phyloP scores from a whole-genome alignment of 2,888 invertebrate genomes.

The Chalcosyrphus nemorum region DNA sequence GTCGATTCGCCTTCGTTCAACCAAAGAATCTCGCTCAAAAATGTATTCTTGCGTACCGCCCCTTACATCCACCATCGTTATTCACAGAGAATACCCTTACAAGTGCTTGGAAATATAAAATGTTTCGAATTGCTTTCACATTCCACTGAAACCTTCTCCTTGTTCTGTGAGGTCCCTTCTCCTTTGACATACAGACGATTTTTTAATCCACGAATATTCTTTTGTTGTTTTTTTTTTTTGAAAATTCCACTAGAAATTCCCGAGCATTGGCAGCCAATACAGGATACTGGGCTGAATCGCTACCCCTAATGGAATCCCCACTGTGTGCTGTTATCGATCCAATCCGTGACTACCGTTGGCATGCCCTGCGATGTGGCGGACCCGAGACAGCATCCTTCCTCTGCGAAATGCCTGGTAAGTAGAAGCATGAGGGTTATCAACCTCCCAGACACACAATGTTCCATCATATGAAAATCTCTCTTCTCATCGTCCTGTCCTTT shows the following conservation, averaged over 20 bases:
- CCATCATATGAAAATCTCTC: background rate
- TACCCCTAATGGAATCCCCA: slow-evolving; percentile 85
- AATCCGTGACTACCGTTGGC: slow-evolving; percentile 90
- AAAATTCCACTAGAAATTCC: slow-evolving; percentile 77
- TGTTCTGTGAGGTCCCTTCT: too few relatives aligned
- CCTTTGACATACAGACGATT: background rate
- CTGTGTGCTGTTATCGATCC: slow-evolving; percentile 90
- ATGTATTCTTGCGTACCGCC: too few relatives aligned
- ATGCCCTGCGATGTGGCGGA: slow-evolving; percentile 88
- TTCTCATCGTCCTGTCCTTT: slow-evolving; percentile 10
- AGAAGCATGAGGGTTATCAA: slow-evolving; percentile 1
- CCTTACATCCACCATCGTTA: too few relatives aligned
- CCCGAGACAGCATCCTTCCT: slow-evolving; percentile 90
- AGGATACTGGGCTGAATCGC: slow-evolving; percentile 88
- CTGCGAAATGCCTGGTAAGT: slow-evolving; percentile 89
- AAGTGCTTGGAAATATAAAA: too few relatives aligned
- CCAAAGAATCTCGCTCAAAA: too few relatives aligned
- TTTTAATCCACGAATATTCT: background rate
- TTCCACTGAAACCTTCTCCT: background rate
- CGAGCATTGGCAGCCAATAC: slow-evolving; percentile 80
- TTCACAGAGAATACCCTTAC: too few relatives aligned
- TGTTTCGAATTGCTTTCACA: background rate
- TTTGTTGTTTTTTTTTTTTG: background rate
- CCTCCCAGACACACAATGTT: background rate
- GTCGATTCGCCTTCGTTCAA: too few relatives aligned